Evolutionary conservation across 2,113 vertebrate genomes (phyloP), one percentile per base, ranked within the genome.

Genomic region (Polypterus bichir): DNA sequence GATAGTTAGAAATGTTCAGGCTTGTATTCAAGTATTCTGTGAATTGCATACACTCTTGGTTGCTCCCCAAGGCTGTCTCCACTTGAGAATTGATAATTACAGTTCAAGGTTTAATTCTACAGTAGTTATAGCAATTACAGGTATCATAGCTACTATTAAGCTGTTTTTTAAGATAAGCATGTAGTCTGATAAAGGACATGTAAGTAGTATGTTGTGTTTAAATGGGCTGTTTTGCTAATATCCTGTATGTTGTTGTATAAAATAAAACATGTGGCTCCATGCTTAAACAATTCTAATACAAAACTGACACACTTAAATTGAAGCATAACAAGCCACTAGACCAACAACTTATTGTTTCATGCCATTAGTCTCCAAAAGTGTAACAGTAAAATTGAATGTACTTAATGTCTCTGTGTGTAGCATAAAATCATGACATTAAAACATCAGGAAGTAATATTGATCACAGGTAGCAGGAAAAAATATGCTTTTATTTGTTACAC

Each of bases 11-110:
- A 57, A 61, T 62, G 54, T 49, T 66, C 44, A 71, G 68, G 60
- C 49, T 48, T 63, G 65, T 64, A 54, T 60, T 66, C 56, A 65
- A 49, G 46, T 60, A 62, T 60, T 69, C 61, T 66, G 62, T 69
- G 10, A 63, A 55, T 56, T 55, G 46, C 66, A 72, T 44, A 46
- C 63, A 68, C 57, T 74, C 66, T 63, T 60, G 56, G 65, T 66
- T 53, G 48, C 10, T 66, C 61, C 69, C 67, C 55, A 69, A 64
- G 64, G 59, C 60, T 64, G 63, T 67, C 71, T 71, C 64, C 63
- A 70, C 66, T 55, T 62, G 58, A 69, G 53, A 60, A 72, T 62
- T 69, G 59, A 49, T 72, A 73, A 70, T 70, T 71, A 66, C 9
- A 56, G 6, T 49, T 69, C 58, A 51, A 46, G 27, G 67, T 49